A percentile compares a stretch with the other conserved stretches of the same genome.
phyloP scores from a whole-genome alignment of 2,888 invertebrate species.

The Ischnura elegans region DNA sequence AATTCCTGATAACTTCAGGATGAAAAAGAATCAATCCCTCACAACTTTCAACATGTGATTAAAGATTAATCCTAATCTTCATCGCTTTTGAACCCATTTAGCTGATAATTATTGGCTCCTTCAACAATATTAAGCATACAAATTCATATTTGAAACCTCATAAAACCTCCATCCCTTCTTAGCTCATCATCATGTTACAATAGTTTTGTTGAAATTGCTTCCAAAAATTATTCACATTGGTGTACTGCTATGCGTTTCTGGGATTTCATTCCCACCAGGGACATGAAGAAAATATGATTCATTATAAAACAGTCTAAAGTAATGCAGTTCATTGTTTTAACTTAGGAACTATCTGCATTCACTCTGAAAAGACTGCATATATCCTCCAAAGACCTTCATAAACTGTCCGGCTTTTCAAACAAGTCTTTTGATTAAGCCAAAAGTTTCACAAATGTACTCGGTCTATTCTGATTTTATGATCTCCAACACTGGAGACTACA shows the following conservation, averaged over 20 bases:
- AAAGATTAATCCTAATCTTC: constrained; percentile 20
- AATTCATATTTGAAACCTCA: constrained; percentile 37
- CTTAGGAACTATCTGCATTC: constrained; percentile 66
- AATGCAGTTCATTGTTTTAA: constrained; percentile 60
- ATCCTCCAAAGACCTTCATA: constrained; percentile 33
- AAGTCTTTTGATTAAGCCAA: constrained; percentile 54
- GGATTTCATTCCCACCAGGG: constrained; percentile 9
- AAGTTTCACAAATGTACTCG: constrained; percentile 64
- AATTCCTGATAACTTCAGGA: constrained; percentile 34
- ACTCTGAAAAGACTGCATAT: constrained; percentile 56
- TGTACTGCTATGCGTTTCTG: constrained; percentile 19
- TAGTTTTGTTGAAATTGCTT: neutral
- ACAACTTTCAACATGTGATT: constrained; percentile 1
- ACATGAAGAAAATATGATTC: constrained; percentile 45
- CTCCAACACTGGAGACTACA: constrained; percentile 48
- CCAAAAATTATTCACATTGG: constrained; percentile 48
- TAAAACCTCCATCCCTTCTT: neutral
- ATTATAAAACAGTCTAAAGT: constrained; percentile 58
- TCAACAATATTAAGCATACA: neutral
- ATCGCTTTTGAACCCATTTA: neutral
- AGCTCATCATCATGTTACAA: constrained; percentile 16
- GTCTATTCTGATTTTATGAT: constrained; percentile 48
- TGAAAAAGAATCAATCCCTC: constrained; percentile 8
- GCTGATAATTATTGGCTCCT: constrained; percentile 11
- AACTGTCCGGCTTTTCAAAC: constrained; percentile 39